These are phyloP conservation scores for Trichonephila clavipes DNA, from an alignment of 1,140 invertebrate genomes.

Conservation along the genomic window DNA sequence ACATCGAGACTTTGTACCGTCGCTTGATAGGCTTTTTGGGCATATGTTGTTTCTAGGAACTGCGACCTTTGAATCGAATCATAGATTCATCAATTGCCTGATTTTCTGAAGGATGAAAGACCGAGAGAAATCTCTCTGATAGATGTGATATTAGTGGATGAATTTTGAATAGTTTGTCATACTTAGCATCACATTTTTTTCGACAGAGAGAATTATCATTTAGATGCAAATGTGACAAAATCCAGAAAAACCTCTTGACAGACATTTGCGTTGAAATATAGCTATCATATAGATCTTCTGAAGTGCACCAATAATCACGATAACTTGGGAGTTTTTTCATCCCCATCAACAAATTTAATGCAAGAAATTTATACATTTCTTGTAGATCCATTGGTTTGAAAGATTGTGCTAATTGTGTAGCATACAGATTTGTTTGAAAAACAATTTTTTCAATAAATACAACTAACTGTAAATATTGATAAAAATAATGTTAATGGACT, in stretches of 20 bases:
- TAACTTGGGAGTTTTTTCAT: constrained; percentile 49
- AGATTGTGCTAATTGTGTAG: constrained; percentile 40
- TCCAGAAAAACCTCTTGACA: constrained; percentile 53
- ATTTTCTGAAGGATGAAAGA: constrained; percentile 43
- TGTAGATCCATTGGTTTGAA: constrained; percentile 18
- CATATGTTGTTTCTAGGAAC: constrained; percentile 76
- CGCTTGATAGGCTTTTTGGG: constrained; percentile 77
- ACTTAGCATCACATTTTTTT: no score
- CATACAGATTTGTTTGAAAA: constrained; percentile 64
- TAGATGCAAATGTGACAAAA: constrained; percentile 43
- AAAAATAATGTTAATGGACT: constrained; percentile 40
- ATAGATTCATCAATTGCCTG: constrained; percentile 77
- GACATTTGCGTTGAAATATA: constrained; percentile 40
- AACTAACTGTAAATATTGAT: constrained; percentile 34
- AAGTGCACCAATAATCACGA: constrained; percentile 39
- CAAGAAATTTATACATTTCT: constrained; percentile 45
- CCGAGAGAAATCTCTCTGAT: constrained; percentile 41
- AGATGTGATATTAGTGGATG: neutral
- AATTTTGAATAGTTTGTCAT: neutral
- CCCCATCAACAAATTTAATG: constrained; percentile 34
- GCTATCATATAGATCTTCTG: constrained; percentile 42
- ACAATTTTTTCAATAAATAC: constrained; percentile 61
- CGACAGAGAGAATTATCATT: constrained; percentile 48
- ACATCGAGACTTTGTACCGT: constrained; percentile 68
- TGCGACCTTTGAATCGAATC: constrained; percentile 74